A percentile compares a stretch with the other conserved stretches of the same genome.
phyloP scores from a whole-genome alignment of 2,797 vertebrate species.

The Pogoniulus pusillus region DNA sequence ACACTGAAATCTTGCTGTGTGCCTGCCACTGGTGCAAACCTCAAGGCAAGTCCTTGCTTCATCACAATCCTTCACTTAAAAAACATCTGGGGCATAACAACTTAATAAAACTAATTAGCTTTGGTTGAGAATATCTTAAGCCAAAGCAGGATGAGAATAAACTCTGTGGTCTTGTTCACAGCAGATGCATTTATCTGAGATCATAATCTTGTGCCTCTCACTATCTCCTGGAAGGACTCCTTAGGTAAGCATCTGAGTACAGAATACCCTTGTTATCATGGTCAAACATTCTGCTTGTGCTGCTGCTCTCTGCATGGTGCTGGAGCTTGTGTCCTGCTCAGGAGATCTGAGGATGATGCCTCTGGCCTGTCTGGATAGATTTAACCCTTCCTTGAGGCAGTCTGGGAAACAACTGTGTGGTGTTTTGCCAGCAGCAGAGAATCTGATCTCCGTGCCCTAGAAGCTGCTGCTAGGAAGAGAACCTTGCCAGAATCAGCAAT shows the following conservation, averaged over 20 bases:
- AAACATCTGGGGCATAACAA: background rate
- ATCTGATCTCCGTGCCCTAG: background rate
- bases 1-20: background rate
- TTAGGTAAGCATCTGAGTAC: background rate
- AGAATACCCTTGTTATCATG: background rate
- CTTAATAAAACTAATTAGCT: background rate
- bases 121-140: background rate
- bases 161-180: background rate
- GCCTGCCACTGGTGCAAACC: background rate
- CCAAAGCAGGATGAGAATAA: background rate
- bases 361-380: background rate
- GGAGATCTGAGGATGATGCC: fast-evolving
- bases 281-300: background rate
- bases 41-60: background rate
- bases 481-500: background rate
- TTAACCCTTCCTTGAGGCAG: background rate
- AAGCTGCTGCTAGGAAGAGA: background rate
- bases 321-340: background rate
- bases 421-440: background rate
- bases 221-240: background rate
- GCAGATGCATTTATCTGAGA: background rate
- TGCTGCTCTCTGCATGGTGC: background rate
- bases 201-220: background rate
- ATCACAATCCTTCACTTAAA: background rate
- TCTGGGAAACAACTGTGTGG: background rate